Evolutionary conservation across 2,797 vertebrate species (phyloP), one percentile per base, ranked within the genome.

Genomic region (Lagocephalus sceleratus): DNA sequence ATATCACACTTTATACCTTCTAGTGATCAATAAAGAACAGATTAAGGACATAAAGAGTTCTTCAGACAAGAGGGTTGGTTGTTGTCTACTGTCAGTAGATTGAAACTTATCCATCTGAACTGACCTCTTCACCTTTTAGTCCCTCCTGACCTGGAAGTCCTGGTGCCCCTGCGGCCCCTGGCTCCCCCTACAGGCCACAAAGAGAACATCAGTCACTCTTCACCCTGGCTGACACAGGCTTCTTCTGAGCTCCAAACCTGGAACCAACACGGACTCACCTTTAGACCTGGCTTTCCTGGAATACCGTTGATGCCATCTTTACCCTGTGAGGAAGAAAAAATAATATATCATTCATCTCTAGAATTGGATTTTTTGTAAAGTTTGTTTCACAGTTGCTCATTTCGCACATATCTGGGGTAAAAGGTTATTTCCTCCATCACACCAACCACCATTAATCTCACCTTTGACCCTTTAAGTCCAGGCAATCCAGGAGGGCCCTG

Each of bases 101-200:
- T 54, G 0, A 41, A 44, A 45, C 16, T 2, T 14, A 2, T 21
- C n/a, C 1, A 29, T 41, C 2, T 22, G 4, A 35, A 86, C 90
- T 80, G 51, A 94, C 93, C 80, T 85, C 57, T 32, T 56, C 50
- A 15, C 94, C 91, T 0, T 87, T 82, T 0, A 61, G 32, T 23
- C 93, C 94, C 5, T 84, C 65, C 25, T 71, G 11, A 17, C 92
- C 94, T 51, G 89, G 85, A 50, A 75, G 29, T 5, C 94, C 94
- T 45, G 87, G 77, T 52, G 68, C 76, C 70, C 94, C 92, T 1
- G 62, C 43, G 29, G 51, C n/a, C 6, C 93, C 93, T 0, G 38
- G 44, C 20, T 88, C 86, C 22, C 93, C 93, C 93, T 95, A 66
- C 41, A 79, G 68, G 68, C 20, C 42, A 2, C 59, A 7, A 47